Conservation (phyloP, 2,888 invertebrate species). For the Leptinotarsa juncta region DNA sequence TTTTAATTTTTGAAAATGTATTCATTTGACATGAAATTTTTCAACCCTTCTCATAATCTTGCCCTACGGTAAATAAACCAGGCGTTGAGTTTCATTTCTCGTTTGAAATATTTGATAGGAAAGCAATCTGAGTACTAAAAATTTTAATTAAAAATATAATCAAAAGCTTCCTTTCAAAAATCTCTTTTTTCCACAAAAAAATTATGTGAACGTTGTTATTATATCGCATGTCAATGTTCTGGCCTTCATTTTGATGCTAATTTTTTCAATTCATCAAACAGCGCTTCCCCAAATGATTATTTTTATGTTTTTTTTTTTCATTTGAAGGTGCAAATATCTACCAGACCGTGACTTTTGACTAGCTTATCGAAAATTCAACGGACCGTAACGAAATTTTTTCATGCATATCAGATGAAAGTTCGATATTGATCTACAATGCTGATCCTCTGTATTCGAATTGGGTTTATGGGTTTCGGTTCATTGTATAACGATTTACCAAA, state of each 20-base stretch:
- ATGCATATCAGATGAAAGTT: constrained; percentile 38
- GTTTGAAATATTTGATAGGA: too few species aligned
- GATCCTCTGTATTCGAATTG: constrained; percentile 12
- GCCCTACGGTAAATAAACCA: too few species aligned
- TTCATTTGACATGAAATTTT: too few species aligned
- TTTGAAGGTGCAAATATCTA: constrained; percentile 1
- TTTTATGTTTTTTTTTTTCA: constrained; percentile 5
- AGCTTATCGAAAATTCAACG: constrained; percentile 18
- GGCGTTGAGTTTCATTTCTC: too few species aligned
- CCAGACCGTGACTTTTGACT: constrained; percentile 12
- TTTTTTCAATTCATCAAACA: neutral
- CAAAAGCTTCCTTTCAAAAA: too few species aligned
- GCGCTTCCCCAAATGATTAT: neutral
- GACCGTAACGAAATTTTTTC: constrained; percentile 27
- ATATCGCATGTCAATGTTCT: too few species aligned
- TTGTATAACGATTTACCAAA: constrained; percentile 12
- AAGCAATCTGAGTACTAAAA: too few species aligned
- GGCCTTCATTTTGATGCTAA: neutral
- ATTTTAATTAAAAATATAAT: too few species aligned
- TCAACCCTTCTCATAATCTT: too few species aligned
- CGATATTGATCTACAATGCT: constrained; percentile 27
- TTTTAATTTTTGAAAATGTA: too few species aligned
- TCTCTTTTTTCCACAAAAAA: too few species aligned
- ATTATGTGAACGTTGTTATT: too few species aligned
- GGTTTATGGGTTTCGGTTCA: constrained; percentile 24